Conservation (phyloP, 2,888 invertebrate genomes). For the Amphipyra tragopoginis region DNA sequence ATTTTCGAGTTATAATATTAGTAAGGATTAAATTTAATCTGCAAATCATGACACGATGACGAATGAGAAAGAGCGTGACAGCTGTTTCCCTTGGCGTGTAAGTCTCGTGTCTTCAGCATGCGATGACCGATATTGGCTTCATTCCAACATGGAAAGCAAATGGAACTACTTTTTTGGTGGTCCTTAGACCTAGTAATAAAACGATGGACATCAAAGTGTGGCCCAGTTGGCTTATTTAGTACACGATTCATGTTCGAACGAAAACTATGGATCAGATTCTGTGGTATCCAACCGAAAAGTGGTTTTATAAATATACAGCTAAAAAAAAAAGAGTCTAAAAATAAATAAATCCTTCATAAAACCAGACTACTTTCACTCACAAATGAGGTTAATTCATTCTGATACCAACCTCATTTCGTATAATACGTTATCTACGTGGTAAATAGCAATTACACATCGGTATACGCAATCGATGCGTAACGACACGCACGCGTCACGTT, state of each 20-base stretch:
- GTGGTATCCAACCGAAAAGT: too few relatives aligned
- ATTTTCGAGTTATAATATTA: too few relatives aligned
- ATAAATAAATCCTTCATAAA: background rate
- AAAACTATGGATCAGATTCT: too few relatives aligned
- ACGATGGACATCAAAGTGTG: too few relatives aligned
- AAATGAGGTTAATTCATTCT: constrained; percentile 47
- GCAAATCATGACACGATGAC: background rate
- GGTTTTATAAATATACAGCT: too few relatives aligned
- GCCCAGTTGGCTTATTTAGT: too few relatives aligned
- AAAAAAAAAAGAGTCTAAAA: background rate
- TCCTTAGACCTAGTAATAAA: too few relatives aligned
- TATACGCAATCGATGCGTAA: constrained; percentile 55
- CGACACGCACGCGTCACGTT: constrained; percentile 55
- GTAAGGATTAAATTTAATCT: background rate
- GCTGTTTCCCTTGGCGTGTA: background rate
- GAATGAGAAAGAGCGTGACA: background rate
- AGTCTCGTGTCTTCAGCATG: background rate
- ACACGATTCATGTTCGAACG: too few relatives aligned
- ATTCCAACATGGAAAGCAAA: constrained; percentile 7
- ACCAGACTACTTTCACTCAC: constrained; percentile 17
- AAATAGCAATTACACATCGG: constrained; percentile 51
- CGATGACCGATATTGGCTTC: constrained; percentile 19
- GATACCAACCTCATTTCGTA: constrained; percentile 49
- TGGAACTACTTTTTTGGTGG: background rate
- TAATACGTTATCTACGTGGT: constrained; percentile 43